Conservation (phyloP, 1,140 invertebrate species). For the Saccostrea glomerata region DNA sequence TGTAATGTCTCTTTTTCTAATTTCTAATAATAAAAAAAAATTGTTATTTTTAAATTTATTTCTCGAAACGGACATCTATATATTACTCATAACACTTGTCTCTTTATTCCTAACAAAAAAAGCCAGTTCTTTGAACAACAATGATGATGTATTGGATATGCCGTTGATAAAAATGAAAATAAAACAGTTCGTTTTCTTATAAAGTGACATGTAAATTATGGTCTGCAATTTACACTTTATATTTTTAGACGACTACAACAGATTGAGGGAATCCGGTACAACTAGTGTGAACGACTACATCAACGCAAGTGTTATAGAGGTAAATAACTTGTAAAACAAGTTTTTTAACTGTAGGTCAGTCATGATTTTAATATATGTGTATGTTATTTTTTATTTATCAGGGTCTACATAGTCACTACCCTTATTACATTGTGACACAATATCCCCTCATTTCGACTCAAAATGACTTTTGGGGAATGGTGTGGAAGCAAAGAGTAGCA, state of each 20-base stretch:
- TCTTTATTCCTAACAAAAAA: too few species aligned
- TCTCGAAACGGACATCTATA: too few species aligned
- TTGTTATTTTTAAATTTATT: too few species aligned
- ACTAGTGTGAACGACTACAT: neutral
- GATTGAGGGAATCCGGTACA: neutral
- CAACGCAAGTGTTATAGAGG: slow-evolving; percentile 39
- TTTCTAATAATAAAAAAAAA: too few species aligned
- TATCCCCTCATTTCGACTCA: slow-evolving; percentile 6
- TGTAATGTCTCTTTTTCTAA: neutral
- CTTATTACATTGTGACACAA: slow-evolving; percentile 33
- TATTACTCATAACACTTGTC: too few species aligned
- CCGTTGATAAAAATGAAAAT: too few species aligned
- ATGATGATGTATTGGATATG: too few species aligned
- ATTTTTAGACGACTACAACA: slow-evolving; percentile 11
- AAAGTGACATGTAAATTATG: too few species aligned
- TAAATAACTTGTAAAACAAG: neutral
- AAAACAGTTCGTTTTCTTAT: too few species aligned
- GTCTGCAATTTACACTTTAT: too few species aligned
- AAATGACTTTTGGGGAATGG: slow-evolving; percentile 37
- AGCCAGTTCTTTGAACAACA: too few species aligned
- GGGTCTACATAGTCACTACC: slow-evolving; percentile 21
- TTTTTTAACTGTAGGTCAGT: too few species aligned
- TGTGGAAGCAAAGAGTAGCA: slow-evolving; percentile 9
- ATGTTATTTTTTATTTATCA: neutral
- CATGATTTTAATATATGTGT: neutral